Base-by-base conservation (phyloP, 2,113 vertebrate genomes). In the Sialia sialis region DNA sequence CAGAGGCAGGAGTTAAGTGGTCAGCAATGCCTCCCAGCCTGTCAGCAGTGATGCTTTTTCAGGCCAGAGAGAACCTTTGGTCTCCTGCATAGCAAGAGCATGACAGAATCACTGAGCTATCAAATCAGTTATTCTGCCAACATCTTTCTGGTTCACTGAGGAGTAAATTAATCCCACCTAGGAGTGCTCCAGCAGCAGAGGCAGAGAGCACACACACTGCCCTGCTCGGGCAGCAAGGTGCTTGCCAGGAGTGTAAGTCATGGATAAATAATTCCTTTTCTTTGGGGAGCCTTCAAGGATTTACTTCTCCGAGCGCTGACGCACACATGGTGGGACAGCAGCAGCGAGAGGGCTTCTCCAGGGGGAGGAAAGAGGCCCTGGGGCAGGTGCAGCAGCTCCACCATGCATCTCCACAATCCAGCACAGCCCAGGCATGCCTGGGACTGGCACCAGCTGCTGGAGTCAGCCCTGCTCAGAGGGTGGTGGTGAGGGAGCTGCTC, bases 41-140 rank as follows among this genome's bases (percentile, higher is more conserved):
- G 76, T 86, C 52, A 93, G 75, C 22, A 81, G 41, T 10, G 51
- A 67, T 26, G 80, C 10, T 68, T 84, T 92, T 92, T 84, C 60
- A 84, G 83, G 68, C 80, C 80, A 75, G 55, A 75, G 73, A 77
- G 73, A 86, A 63, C 80, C 66, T 82, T 67, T 90, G 88, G 85
- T 77, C 68, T 80, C 86, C 73, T 49, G 92, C 86, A 56, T 44
- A 89, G 59, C 79, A 51, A 43, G 67, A 77, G 85, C 13, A 0
- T 93, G 88, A 94, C 90, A 94, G 83, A 94, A 77, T 59, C 88
- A 67, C 82, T 70, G 85, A 95, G 94, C 85, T 95, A 90, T 94
- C 88, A 80, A 74, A 94, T 93, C 67, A 79, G 46, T 93, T 96
- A 80, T 88, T 93, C 96, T 93, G 94, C 92, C 95, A 94, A 83